These are phyloP conservation scores for Hyposmocoma kahamanoa DNA, from an alignment of 1,140 invertebrate species.

Conservation along the genomic window DNA sequence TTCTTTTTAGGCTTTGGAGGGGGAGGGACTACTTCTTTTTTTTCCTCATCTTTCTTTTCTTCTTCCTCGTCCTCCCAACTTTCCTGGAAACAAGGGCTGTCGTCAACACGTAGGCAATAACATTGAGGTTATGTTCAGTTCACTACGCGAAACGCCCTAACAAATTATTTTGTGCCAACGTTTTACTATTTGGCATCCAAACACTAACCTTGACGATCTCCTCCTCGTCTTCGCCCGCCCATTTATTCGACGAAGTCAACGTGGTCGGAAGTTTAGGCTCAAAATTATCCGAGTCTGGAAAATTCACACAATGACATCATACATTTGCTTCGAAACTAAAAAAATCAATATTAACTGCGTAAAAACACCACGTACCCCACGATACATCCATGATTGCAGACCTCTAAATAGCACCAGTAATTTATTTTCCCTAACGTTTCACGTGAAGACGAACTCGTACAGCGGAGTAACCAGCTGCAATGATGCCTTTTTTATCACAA, in stretches of 20 bases:
- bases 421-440: conserved; percentile 59
- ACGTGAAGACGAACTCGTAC: conserved; percentile 62
- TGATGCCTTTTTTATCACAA: conserved; percentile 59
- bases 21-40: conserved; percentile 63
- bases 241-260: conserved; percentile 79
- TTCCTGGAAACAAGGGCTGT: conserved; percentile 76
- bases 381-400: conserved; percentile 66
- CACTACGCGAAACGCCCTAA: conserved; percentile 11
- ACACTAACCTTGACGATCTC: conserved; percentile 86
- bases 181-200: conserved; percentile 35
- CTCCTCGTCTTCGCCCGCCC: conserved; percentile 92
- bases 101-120: conserved; percentile 55
- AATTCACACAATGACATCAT: conserved; percentile 31
- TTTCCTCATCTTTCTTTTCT: conserved; percentile 76
- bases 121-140: conserved; percentile 55
- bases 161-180: conserved; percentile 5
- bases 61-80: conserved; percentile 92
- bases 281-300: conserved; percentile 72
- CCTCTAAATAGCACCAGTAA: conserved; percentile 42
- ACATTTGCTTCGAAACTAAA: no score
- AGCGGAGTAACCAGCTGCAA: conserved; percentile 46
- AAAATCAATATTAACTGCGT: conserved; percentile 17
- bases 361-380: conserved; percentile 57
- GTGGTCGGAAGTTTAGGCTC: conserved; percentile 69
- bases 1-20: conserved; percentile 80